Evolutionary conservation across 2,888 invertebrate species (phyloP), one percentile per base, ranked within the genome.

Genomic region (Thymelicus acteon): DNA sequence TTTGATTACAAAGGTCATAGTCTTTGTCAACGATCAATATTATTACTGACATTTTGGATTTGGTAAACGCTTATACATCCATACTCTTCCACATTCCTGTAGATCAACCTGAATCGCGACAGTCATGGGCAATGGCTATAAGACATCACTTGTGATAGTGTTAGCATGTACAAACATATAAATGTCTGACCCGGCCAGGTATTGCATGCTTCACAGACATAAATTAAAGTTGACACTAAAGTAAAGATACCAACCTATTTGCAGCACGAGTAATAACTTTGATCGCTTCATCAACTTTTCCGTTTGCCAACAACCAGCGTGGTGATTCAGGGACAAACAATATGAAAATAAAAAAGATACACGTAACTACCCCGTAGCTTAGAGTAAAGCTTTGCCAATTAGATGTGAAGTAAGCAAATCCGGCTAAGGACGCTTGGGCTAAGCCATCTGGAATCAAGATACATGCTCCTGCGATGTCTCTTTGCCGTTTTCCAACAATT

Each of bases 401-500:
- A 0, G 78, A 62, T 0, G 85, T 75, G 7, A 78, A 79, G 62
- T 88, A 86, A 0, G 87, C 88, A 63, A 87, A 83, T 3, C 77
- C 63, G 4, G 84, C 76, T 3, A 88, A 66, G 0, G 80, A 74
- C 0, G 80, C 78, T 70, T 83, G 73, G 0, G 81, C 77, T 2
- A 84, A 24, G 1, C 80, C 80, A 72, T 88, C 89, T 5, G 85
- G 81, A 3, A 83, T 10, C 19, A 84, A 72, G 4, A 76, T 70
- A 2, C 78, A 60, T 2, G 81, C 76, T 24, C 82, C 85, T 39
- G 81, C 84, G 0, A 80, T 61, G 60, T 94, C 95, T 52, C 94
- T 89, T 31, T 90, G 82, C 58, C 85, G 83, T 0, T 88, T 85
- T 1, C 96, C 95, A 52, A 95, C 90, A 8, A 95, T 84, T 82